Percentiles rank a stretch among this genome's conserved stretches.
Conservation (phyloP, 2,797 vertebrate species). For the Clarias pachynema region DNA sequence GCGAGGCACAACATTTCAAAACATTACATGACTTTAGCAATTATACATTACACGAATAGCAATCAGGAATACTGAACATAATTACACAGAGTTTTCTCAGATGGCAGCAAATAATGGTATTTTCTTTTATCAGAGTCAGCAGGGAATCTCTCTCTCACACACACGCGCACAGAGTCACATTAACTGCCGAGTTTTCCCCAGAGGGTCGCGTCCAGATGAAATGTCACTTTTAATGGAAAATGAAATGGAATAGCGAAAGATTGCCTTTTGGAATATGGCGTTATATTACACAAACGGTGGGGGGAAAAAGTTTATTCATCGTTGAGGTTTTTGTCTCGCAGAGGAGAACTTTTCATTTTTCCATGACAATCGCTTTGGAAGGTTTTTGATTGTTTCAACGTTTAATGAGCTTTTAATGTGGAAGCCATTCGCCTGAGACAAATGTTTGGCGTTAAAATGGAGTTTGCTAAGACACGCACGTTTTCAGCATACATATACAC, state of each 20-base stretch:
- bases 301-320: conserved; percentile 42
- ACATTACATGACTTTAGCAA: conserved; percentile 70
- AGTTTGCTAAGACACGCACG: neutral
- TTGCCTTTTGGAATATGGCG: conserved; percentile 64
- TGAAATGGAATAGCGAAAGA: conserved; percentile 82
- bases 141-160: conserved; percentile 46
- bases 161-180: neutral
- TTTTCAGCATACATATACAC: neutral
- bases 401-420: conserved; percentile 31
- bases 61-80: conserved; percentile 78
- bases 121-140: conserved; percentile 75
- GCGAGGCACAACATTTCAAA: conserved; percentile 67
- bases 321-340: neutral
- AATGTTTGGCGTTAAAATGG: conserved; percentile 2
- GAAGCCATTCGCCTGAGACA: neutral
- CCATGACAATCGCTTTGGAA: neutral
- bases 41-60: conserved; percentile 73
- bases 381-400: conserved; percentile 2
- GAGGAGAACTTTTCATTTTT: conserved; percentile 10
- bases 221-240: conserved; percentile 88
- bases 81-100: conserved; percentile 79
- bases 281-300: conserved; percentile 54
- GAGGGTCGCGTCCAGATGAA: conserved; percentile 83
- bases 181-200: conserved; percentile 63
- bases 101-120: conserved; percentile 78